Evolutionary conservation across 2,888 invertebrate genomes (phyloP), one percentile per base, ranked within the genome.

Genomic region (Drepana falcataria): DNA sequence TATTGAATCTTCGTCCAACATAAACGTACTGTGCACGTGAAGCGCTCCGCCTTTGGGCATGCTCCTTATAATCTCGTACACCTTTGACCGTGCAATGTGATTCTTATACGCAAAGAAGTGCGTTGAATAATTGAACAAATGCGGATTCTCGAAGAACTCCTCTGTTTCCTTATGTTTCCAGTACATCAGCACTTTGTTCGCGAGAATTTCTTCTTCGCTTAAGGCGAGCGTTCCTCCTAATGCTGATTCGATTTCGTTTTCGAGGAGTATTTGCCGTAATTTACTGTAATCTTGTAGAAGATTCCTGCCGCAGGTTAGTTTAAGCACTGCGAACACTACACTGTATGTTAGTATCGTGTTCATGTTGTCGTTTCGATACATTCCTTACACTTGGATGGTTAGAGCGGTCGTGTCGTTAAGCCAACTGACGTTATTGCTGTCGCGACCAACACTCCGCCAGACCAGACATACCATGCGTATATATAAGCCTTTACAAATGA

Each of bases 11-110:
- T 91, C 84, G 47, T 93, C 93, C 21, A 93, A 92, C 64, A 94
- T 86, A 1, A 94, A 91, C 0, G 93, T 92, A 63, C 94, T 92
- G 69, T 96, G 96, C 0, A 93, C 91, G 68, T 96, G 96, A 9
- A 96, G 77, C 0, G 93, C 93, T 0, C 92, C 94, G 0, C 95
- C 96, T 84, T 96, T 96, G 0, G 96, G 96, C 92, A 96, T 93
- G 52, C 72, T 79, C 54, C 85, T 85, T 4, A 96, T 93, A 2
- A 95, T 86, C 61, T 93, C 79, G 70, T 94, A 96, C 2, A 96
- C 93, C 54, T 92, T 83, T 0, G 95, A 95, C 0, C 85, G 75
- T 21, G 92, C 85, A 9, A 96, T 94, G 6, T 91, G 78, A 1
- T 90, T 70, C 62, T 92, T 92, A 1, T 93, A 93, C 0, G 87